phyloP scores from a whole-genome alignment of 2,888 invertebrate genomes.

The Hoplodrina blanda region DNA sequence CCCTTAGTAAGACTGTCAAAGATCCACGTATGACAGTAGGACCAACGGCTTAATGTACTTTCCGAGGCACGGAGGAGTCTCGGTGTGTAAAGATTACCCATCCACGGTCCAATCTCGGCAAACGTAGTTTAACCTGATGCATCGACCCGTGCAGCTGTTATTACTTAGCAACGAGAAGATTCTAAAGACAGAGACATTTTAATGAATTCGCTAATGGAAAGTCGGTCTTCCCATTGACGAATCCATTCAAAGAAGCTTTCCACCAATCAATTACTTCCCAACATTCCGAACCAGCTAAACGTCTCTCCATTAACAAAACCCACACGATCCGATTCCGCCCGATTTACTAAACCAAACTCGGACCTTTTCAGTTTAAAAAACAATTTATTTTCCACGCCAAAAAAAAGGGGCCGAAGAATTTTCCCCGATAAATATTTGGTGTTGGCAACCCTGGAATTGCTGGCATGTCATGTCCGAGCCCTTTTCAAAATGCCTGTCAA shows the following conservation, averaged over 20 bases:
- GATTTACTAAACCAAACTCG: conserved; percentile 43
- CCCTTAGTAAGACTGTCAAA: no score
- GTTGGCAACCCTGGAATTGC: conserved; percentile 80
- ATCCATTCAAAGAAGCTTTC: conserved; percentile 3
- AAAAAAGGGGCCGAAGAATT: conserved; percentile 71
- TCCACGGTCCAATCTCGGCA: no score
- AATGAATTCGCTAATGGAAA: no score
- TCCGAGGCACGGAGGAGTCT: no score
- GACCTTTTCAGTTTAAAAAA: conserved; percentile 69
- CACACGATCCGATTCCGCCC: conserved; percentile 42
- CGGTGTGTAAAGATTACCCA: no score
- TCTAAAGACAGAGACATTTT: no score
- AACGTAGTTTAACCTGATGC: no score
- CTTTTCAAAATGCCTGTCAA: conserved; percentile 87
- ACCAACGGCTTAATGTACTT: no score
- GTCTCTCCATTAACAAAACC: conserved; percentile 52
- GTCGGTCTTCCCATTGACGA: not conserved
- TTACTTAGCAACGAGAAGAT: no score
- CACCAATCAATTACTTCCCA: conserved; percentile 17
- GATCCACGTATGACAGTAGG: no score
- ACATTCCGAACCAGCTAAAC: conserved; percentile 23
- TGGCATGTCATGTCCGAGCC: conserved; percentile 84
- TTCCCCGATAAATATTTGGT: conserved; percentile 79
- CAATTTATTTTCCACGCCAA: conserved; percentile 70
- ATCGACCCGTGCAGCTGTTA: no score